Evolutionary conservation across 2,113 vertebrate species (phyloP).

Genomic region (Chionomys nivalis): DNA sequence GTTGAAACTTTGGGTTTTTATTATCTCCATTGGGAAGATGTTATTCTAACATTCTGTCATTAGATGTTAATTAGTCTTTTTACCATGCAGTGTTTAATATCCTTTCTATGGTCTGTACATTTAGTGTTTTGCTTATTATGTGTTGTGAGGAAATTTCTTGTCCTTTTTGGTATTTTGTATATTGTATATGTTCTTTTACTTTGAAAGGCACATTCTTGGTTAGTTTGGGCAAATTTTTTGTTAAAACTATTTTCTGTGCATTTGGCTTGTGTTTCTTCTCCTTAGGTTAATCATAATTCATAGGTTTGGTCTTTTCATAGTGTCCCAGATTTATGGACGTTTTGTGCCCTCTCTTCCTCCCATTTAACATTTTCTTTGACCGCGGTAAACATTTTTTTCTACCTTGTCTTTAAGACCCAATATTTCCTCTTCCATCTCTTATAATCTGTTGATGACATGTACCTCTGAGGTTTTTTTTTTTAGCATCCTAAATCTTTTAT

Average conservation of each 20-base stretch:
- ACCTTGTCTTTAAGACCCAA: background rate
- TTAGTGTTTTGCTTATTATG: background rate
- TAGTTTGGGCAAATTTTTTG: background rate
- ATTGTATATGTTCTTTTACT: background rate
- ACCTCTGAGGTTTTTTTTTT: background rate
- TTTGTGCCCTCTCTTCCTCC: background rate
- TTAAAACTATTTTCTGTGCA: background rate
- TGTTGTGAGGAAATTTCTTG: background rate
- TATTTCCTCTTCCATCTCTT: background rate
- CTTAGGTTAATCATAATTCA: background rate
- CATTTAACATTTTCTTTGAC: background rate
- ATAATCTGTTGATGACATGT: background rate
- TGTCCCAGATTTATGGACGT: background rate
- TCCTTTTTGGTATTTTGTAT: background rate
- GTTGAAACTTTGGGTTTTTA: background rate
- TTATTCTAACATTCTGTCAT: background rate
- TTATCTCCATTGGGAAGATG: background rate
- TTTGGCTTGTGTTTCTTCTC: background rate
- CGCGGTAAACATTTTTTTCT: background rate
- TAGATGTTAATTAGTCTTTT: background rate
- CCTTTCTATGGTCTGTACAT: background rate
- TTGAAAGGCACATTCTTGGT: background rate
- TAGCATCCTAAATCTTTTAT: background rate
- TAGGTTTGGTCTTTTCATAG: background rate
- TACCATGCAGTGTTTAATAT: background rate